Conservation (phyloP, 2,113 vertebrate genomes). For the Paratilapia polleni region DNA sequence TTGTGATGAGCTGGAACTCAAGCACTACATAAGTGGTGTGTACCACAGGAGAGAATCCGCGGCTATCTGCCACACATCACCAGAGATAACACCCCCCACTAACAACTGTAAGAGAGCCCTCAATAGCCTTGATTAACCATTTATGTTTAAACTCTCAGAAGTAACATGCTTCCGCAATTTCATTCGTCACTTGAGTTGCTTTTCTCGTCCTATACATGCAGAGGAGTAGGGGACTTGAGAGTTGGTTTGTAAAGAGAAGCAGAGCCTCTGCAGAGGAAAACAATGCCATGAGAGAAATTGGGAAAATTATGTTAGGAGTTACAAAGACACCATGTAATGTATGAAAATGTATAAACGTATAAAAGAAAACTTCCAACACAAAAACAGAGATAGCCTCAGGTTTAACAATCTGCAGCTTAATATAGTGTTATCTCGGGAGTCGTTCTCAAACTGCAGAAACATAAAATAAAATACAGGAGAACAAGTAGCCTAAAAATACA, state of each 20-base stretch:
- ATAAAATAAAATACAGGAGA: background rate
- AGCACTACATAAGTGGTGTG: conserved; percentile 2
- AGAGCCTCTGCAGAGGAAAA: conserved; percentile 3
- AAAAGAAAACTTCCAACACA: background rate
- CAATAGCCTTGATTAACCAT: conserved; percentile 64
- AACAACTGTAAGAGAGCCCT: conserved; percentile 33
- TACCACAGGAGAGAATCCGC: conserved; percentile 6
- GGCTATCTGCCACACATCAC: conserved; percentile 25
- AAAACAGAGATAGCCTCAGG: background rate
- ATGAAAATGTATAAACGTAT: background rate
- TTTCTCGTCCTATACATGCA: conserved; percentile 26
- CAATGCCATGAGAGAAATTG: conserved; percentile 8
- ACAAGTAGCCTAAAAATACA: background rate
- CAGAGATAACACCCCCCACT: conserved; percentile 21
- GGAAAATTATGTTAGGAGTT: background rate
- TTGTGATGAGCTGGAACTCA: conserved; percentile 33
- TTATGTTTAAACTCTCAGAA: conserved; percentile 46
- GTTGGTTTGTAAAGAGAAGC: conserved; percentile 9
- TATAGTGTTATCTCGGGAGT: background rate
- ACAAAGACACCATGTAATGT: background rate
- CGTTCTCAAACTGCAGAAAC: background rate
- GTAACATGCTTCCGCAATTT: conserved; percentile 47
- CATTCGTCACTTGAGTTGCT: conserved; percentile 28
- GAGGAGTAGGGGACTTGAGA: background rate
- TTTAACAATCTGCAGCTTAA: background rate